phyloP scores from a whole-genome alignment of 2,113 vertebrate genomes.

The Xenus cinereus region DNA sequence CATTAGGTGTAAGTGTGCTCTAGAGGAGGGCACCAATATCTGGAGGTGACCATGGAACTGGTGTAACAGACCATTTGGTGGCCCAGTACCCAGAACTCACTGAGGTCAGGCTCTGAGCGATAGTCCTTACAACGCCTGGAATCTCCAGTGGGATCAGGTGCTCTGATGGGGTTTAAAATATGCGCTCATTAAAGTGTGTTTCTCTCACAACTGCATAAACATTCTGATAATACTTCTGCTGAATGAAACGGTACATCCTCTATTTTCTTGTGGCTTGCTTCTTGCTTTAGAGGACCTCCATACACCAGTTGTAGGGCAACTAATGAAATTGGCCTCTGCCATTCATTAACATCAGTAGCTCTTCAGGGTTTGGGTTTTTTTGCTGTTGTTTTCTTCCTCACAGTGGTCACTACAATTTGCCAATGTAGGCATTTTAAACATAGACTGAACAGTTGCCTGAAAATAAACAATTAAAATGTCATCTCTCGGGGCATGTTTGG shows the following conservation, averaged over 20 bases:
- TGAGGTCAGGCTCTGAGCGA: neutral
- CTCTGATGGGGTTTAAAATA: neutral
- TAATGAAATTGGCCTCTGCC: neutral
- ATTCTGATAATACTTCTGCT: neutral
- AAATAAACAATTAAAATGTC: neutral
- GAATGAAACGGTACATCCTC: neutral
- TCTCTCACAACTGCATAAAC: neutral
- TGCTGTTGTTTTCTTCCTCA: neutral
- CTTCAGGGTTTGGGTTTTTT: neutral
- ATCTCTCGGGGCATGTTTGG: neutral
- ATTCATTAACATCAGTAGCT: neutral
- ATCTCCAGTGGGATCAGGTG: neutral
- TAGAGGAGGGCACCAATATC: neutral
- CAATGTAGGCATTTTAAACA: neutral
- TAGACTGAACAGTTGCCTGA: neutral
- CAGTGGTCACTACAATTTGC: neutral
- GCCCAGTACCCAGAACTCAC: rapidly evolving
- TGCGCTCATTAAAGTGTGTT: rapidly evolving
- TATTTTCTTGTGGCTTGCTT: neutral
- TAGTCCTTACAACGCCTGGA: neutral
- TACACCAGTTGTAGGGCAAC: rapidly evolving
- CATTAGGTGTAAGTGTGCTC: neutral
- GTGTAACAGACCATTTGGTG: neutral
- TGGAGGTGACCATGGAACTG: neutral
- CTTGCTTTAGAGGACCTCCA: neutral